Conservation (phyloP, 2,797 vertebrate species). For the Parotocinclus haroldoi region DNA sequence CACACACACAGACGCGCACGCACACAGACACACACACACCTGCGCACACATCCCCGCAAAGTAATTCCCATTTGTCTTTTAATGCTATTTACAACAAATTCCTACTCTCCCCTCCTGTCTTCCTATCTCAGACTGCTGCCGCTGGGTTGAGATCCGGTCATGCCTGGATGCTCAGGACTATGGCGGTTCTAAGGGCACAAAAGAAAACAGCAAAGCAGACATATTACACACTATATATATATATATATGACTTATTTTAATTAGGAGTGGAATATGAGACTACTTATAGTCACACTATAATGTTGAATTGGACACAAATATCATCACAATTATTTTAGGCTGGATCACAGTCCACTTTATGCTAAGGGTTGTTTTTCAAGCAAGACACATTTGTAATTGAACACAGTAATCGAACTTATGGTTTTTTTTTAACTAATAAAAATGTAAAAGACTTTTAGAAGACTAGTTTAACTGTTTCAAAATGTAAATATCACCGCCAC, state of each 20-base stretch:
- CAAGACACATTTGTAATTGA: too few relatives aligned
- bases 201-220: background rate
- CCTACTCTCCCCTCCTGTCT: slow-evolving; percentile 5
- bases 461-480: too few relatives aligned
- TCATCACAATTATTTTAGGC: too few relatives aligned
- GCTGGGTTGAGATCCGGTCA: slow-evolving; percentile 89
- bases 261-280: background rate
- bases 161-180: slow-evolving; percentile 88
- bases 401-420: too few relatives aligned
- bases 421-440: too few relatives aligned
- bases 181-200: slow-evolving; percentile 80
- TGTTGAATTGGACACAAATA: too few relatives aligned
- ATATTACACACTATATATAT: background rate
- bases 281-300: too few relatives aligned
- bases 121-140: slow-evolving; percentile 88
- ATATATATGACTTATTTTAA: background rate
- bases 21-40: background rate
- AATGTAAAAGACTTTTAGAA: too few relatives aligned
- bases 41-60: background rate
- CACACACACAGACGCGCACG: background rate
- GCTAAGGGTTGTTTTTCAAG: too few relatives aligned
- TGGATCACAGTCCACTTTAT: too few relatives aligned
- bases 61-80: slow-evolving; percentile 9
- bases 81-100: slow-evolving; percentile 17
- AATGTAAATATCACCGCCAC: too few relatives aligned